These are phyloP conservation scores for Poecilia gillii DNA, from an alignment of 2,797 vertebrate genomes.

Conservation along the genomic window DNA sequence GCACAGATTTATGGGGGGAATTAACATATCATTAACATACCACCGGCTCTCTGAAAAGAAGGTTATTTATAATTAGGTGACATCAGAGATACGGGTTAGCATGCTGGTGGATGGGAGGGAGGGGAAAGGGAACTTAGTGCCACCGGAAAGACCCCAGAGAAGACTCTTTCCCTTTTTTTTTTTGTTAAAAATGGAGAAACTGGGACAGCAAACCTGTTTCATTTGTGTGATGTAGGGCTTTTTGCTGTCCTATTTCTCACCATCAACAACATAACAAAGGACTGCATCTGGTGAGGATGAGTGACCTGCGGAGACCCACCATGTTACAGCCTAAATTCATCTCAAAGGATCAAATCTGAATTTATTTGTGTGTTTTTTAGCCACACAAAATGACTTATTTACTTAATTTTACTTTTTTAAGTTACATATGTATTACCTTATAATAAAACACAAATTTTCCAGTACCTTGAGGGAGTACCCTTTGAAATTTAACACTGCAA, in stretches of 20 bases:
- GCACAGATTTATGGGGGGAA: slow-evolving; percentile 75
- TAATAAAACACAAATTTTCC: background rate
- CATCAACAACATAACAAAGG: slow-evolving; percentile 55
- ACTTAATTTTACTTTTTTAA: background rate
- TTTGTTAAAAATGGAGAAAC: slow-evolving; percentile 57
- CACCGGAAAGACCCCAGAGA: slow-evolving; percentile 62
- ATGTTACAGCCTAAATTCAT: slow-evolving; percentile 31
- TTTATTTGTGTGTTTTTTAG: background rate
- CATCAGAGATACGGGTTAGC: slow-evolving; percentile 69
- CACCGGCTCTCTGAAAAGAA: slow-evolving; percentile 75
- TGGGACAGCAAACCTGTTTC: slow-evolving; percentile 71
- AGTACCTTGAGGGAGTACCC: background rate
- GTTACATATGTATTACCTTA: background rate
- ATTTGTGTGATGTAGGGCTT: slow-evolving; percentile 50
- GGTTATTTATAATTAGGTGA: slow-evolving; percentile 83
- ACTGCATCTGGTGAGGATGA: slow-evolving; percentile 63
- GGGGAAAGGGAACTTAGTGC: slow-evolving; percentile 42
- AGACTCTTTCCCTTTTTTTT: slow-evolving; percentile 23
- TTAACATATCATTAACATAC: slow-evolving; percentile 84
- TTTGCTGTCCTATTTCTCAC: slow-evolving; percentile 68
- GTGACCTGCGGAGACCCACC: slow-evolving; percentile 27
- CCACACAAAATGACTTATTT: background rate
- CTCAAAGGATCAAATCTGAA: background rate
- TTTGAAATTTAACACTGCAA: background rate
- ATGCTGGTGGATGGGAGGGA: slow-evolving; percentile 37